A percentile compares a stretch with the other conserved stretches of the same genome.
phyloP scores from a whole-genome alignment of 2,797 vertebrate genomes.

The Pteronotus mesoamericanus region DNA sequence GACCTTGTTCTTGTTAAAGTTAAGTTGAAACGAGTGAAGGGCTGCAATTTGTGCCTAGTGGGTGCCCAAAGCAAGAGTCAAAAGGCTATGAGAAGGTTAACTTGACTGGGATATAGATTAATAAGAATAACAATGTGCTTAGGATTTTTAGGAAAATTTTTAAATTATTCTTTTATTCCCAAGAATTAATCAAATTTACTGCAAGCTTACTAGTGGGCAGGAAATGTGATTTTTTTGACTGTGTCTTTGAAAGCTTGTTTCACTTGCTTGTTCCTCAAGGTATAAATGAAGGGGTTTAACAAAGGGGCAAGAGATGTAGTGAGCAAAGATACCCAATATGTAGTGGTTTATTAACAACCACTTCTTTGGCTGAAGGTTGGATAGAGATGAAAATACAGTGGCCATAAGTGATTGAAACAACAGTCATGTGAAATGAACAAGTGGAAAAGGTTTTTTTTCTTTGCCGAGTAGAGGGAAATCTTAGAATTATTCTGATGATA shows the following conservation, averaged over 20 bases:
- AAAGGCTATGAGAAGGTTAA: background rate
- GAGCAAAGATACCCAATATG: no score
- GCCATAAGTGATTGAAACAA: conserved; percentile 30
- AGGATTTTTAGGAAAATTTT: background rate
- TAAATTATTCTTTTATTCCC: background rate
- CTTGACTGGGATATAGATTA: background rate
- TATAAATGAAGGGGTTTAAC: conserved; percentile 41
- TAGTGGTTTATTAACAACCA: no score
- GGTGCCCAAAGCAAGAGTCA: background rate
- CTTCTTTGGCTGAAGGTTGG: conserved; percentile 45
- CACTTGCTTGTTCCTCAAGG: conserved; percentile 40
- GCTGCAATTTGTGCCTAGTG: background rate
- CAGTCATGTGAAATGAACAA: conserved; percentile 36
- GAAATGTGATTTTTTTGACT: background rate
- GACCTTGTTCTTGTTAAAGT: background rate
- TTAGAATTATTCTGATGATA: background rate
- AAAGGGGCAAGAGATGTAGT: conserved; percentile 39
- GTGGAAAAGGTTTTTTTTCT: conserved; percentile 36
- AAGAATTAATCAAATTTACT: background rate
- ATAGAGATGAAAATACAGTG: conserved; percentile 54
- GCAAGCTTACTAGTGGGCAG: background rate
- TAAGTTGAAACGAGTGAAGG: background rate
- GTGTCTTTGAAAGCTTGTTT: background rate
- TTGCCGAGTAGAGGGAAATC: background rate
- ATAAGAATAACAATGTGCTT: background rate